Evolutionary conservation across 2,113 vertebrate genomes (phyloP), one percentile per base, ranked within the genome.

Genomic region (Pholis gunnellus): DNA sequence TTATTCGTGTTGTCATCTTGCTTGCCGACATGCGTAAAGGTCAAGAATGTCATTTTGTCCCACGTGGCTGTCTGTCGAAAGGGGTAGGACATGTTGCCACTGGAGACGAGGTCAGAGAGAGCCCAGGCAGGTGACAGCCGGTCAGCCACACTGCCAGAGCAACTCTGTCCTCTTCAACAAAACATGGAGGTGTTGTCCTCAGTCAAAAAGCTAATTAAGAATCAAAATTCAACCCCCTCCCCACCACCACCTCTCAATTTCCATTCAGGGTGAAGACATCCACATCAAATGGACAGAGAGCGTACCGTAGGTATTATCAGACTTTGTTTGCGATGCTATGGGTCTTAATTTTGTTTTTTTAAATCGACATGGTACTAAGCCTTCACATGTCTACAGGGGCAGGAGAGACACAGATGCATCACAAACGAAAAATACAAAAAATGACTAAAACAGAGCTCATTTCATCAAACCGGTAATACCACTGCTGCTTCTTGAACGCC

Each of bases 141-240:
- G 93, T 87, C 85, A 87, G 79, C 91, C 90, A 82, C 72, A 40
- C 72, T 88, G 84, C 83, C 87, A 81, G 77, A 87, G 66, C 88
- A 90, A 82, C 88, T 81, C 76, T 70, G 80, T 83, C 90, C 81
- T 82, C 84, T 64, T 65, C 75, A 87, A 87, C 82, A 66, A 91
- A 93, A 87, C 88, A 92, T 44, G 50, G 66, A 83, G 88, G 82
- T 67, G 88, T 86, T 79, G 92, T 84, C 85, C 82, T 93, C 90
- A 77, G 88, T 50, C 81, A 89, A 84, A 92, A 87, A 85, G 68
- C 65, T 88, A 92, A 95, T 95, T 88, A 94, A 93, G 95, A 93
- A 95, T 91, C 90, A 87, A 90, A 94, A 94, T 95, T 87, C 89
- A 92, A 52, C 7, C 59, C 73, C 56, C 42, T 40, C 42, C 34